Conservation (phyloP, 2,113 vertebrate species). For the Amphilophus citrinellus region DNA sequence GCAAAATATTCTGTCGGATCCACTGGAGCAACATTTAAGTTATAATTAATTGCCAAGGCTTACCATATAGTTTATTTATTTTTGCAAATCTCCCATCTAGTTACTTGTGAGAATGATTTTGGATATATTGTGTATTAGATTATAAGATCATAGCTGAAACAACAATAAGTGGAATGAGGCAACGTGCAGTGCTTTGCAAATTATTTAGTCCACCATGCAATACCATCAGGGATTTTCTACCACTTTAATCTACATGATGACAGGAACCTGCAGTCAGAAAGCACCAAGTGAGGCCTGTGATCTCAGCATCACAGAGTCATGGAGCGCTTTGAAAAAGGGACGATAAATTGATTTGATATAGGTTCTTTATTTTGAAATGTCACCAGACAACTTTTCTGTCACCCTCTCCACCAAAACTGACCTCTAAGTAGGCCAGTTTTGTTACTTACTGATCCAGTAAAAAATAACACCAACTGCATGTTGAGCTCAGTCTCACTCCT, state of each 20-base stretch:
- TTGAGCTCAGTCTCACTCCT: neutral
- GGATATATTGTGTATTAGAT: constrained; percentile 32
- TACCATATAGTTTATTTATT: constrained; percentile 59
- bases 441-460: neutral
- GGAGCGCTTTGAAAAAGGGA: neutral
- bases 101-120: constrained; percentile 40
- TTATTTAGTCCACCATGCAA: neutral
- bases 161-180: neutral
- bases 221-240: neutral
- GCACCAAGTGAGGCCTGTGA: neutral
- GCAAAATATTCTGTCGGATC: neutral
- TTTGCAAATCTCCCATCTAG: constrained; percentile 52
- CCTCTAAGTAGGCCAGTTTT: neutral
- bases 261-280: neutral
- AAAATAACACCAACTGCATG: neutral
- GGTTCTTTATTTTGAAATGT: neutral
- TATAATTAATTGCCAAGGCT: constrained; percentile 2
- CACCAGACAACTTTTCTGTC: neutral
- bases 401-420: neutral
- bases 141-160: constrained; percentile 10
- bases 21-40: neutral
- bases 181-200: neutral
- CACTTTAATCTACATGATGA: neutral
- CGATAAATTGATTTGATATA: neutral
- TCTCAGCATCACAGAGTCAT: neutral